A percentile compares a stretch with the other conserved stretches of the same genome.
Evolutionary conservation across 2,797 vertebrate species (phyloP).

Genomic region (Astyanax mexicanus): DNA sequence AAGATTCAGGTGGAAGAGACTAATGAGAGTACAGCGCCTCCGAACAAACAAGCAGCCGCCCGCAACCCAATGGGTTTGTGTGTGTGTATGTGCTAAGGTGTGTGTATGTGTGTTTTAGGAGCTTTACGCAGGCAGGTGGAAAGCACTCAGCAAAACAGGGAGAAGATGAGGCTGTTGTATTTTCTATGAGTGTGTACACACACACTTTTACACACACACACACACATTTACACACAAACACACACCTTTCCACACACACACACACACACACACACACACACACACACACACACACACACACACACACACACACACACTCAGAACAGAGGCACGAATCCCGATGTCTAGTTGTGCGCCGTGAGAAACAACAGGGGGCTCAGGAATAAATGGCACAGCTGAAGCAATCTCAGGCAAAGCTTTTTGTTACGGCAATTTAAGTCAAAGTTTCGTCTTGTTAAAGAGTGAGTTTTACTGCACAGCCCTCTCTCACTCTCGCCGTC

Average conservation of each 20-base stretch:
- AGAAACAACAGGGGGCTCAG: conserved; percentile 34
- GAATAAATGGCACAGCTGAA: conserved; percentile 9
- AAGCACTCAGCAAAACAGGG: conserved; percentile 15
- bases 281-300: conserved; percentile 31
- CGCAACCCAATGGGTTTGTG: conserved; percentile 23
- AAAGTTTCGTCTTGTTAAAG: conserved; percentile 35
- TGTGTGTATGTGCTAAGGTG: conserved; percentile 26
- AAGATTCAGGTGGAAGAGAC: conserved; percentile 50
- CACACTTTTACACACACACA: conserved; percentile 46
- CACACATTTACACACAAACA: conserved; percentile 26
- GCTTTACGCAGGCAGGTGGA: conserved; percentile 25
- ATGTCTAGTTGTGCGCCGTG: conserved; percentile 1
- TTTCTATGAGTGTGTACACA: conserved; percentile 21
- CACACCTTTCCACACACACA: conserved; percentile 20
- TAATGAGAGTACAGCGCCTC: conserved; percentile 42
- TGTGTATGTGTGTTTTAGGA: conserved; percentile 4
- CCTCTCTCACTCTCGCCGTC: not conserved
- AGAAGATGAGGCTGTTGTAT: conserved; percentile 36
- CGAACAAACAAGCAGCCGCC: conserved; percentile 36
- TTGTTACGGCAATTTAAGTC: conserved; percentile 8
- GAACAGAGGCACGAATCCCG: too few relatives aligned
- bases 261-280: conserved; percentile 44
- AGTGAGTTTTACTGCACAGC: not conserved
- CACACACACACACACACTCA: too few relatives aligned
- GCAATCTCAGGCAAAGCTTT: conserved; percentile 14